These are phyloP conservation scores for Entomyzon cyanotis DNA, from an alignment of 2,113 vertebrate species.

Conservation along the genomic window DNA sequence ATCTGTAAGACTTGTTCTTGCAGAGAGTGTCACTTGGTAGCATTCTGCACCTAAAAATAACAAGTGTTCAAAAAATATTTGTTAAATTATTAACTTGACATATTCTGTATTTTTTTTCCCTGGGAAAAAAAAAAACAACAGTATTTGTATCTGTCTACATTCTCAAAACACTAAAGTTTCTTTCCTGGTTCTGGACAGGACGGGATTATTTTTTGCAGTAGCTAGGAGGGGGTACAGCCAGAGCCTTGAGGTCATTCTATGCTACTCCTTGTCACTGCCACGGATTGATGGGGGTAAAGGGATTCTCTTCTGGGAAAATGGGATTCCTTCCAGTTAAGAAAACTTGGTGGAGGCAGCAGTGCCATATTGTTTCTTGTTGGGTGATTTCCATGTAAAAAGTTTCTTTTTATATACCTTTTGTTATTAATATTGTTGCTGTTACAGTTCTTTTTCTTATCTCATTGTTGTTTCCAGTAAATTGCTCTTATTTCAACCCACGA, in stretches of 20 bases:
- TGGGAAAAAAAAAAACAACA: neutral
- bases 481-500: neutral
- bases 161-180: neutral
- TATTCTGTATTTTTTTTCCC: neutral
- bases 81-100: neutral
- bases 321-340: neutral
- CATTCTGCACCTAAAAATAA: neutral
- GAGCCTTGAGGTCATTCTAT: neutral
- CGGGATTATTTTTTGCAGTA: neutral
- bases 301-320: neutral
- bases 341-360: neutral
- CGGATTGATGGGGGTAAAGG: neutral
- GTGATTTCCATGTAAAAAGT: neutral
- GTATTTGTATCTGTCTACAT: neutral
- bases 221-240: neutral
- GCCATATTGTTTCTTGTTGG: neutral
- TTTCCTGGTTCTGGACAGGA: neutral
- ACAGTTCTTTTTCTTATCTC: neutral
- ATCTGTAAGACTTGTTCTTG: neutral
- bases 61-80: neutral
- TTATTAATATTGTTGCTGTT: neutral
- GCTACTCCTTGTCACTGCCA: rapidly evolving
- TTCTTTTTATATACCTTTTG: neutral
- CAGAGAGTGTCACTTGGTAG: neutral
- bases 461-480: neutral